Conservation (phyloP, 2,797 vertebrate species). For the Acanthornis magna region DNA sequence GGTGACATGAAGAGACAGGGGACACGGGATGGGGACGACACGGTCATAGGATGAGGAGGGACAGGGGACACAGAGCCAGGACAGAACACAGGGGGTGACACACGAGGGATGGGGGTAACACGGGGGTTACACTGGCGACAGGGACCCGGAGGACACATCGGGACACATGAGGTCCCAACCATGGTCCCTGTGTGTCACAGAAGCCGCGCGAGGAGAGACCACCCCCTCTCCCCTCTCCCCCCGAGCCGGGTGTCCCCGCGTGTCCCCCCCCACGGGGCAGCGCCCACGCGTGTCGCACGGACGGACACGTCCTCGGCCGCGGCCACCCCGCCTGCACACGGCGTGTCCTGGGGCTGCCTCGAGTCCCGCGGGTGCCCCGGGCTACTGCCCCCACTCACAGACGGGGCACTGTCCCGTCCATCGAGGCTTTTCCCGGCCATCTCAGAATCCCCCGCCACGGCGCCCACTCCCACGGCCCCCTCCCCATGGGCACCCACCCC, state of each 20-base stretch:
- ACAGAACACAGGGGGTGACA: background rate
- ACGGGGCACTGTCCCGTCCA: background rate
- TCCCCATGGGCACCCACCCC: background rate
- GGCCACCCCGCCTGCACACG: background rate
- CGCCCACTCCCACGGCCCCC: background rate
- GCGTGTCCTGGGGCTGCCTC: background rate
- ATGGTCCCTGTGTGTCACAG: background rate
- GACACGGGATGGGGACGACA: background rate
- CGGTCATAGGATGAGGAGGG: no score
- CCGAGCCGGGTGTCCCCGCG: background rate
- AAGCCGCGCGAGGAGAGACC: background rate
- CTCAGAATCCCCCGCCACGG: background rate
- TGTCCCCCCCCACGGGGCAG: background rate
- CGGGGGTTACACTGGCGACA: background rate
- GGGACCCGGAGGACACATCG: background rate
- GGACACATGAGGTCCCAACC: background rate
- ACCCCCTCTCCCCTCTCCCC: background rate
- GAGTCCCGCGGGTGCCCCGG: background rate
- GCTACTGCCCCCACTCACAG: background rate
- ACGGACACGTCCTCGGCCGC: background rate
- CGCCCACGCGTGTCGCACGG: background rate
- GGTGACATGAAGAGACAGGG: background rate
- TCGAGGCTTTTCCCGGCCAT: background rate
- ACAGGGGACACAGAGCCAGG: background rate
- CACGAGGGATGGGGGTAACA: background rate